Evolutionary conservation across 1,140 invertebrate species (phyloP).

Genomic region (Bombus difficillimus): DNA sequence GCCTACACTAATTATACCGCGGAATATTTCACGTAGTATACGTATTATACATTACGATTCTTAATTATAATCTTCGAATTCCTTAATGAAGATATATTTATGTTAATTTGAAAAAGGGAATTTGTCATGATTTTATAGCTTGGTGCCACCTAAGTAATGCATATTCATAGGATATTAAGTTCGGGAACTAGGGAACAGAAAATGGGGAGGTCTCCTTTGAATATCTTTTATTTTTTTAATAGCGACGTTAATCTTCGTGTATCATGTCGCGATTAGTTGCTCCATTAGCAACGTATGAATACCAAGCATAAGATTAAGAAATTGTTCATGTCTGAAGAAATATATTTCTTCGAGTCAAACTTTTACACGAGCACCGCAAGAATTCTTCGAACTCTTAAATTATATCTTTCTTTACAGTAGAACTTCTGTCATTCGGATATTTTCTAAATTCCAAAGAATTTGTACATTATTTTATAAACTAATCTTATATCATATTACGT

Average conservation of each 20-base stretch:
- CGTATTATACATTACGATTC: neutral
- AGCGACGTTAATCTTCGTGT: neutral
- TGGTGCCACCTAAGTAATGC: neutral
- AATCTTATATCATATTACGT: too few species aligned
- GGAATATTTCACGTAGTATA: neutral
- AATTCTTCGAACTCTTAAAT: too few species aligned
- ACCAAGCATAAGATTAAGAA: too few species aligned
- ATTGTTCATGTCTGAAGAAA: neutral
- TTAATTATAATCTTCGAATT: neutral
- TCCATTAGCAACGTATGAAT: neutral
- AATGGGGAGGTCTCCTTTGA: neutral
- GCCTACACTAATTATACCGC: neutral
- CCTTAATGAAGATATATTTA: slow-evolving; percentile 12
- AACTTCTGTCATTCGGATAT: too few species aligned
- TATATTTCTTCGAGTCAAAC: neutral
- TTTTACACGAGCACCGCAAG: too few species aligned
- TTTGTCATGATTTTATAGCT: slow-evolving; percentile 18
- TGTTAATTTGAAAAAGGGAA: slow-evolving; percentile 1
- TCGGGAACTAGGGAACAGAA: neutral
- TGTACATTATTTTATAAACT: too few species aligned
- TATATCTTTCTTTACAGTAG: too few species aligned
- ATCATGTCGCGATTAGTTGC: neutral
- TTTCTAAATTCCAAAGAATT: too few species aligned
- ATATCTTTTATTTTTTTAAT: neutral
- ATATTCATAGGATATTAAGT: slow-evolving; percentile 26